Conservation (phyloP, 23 tunicate genomes). For the Phallusia fumigata region DNA sequence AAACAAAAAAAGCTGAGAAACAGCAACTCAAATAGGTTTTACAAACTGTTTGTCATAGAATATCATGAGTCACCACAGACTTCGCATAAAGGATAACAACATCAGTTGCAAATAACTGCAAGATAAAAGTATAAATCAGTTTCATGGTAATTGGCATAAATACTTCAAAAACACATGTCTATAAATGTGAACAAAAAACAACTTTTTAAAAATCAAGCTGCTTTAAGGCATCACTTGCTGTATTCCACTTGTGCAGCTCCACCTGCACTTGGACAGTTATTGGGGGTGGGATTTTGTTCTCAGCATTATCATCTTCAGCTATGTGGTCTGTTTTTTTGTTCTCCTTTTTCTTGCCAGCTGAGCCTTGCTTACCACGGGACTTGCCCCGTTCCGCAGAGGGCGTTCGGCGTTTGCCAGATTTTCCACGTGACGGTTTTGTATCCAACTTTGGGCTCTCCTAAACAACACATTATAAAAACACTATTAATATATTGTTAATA, state of each 20-base stretch:
- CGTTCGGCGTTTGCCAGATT: slow-evolving; percentile 12
- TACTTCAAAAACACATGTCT: neutral
- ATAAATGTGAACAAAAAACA: too few species aligned
- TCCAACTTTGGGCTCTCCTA: slow-evolving; percentile 9
- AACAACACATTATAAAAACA: neutral
- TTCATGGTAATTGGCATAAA: neutral
- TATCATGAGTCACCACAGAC: too few species aligned
- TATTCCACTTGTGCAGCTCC: slow-evolving; percentile 61
- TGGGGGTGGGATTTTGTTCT: slow-evolving; percentile 47
- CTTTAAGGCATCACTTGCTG: slow-evolving; percentile 67
- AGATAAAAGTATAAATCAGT: too few species aligned
- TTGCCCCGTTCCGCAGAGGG: slow-evolving; percentile 11
- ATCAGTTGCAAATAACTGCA: too few species aligned
- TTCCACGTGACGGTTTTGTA: neutral
- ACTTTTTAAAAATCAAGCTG: neutral
- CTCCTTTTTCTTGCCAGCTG: slow-evolving; percentile 33
- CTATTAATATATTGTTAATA: too few species aligned
- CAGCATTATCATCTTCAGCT: slow-evolving; percentile 17
- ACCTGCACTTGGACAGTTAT: slow-evolving; percentile 51
- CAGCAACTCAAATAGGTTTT: neutral
- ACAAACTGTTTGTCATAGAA: neutral
- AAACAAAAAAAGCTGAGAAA: neutral
- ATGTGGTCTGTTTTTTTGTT: slow-evolving; percentile 24
- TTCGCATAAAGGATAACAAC: too few species aligned
- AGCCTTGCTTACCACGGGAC: slow-evolving; percentile 5